Evolutionary conservation across 2,797 vertebrate genomes (phyloP), one percentile per base, ranked within the genome.

Genomic region (Distichodus sexfasciatus): DNA sequence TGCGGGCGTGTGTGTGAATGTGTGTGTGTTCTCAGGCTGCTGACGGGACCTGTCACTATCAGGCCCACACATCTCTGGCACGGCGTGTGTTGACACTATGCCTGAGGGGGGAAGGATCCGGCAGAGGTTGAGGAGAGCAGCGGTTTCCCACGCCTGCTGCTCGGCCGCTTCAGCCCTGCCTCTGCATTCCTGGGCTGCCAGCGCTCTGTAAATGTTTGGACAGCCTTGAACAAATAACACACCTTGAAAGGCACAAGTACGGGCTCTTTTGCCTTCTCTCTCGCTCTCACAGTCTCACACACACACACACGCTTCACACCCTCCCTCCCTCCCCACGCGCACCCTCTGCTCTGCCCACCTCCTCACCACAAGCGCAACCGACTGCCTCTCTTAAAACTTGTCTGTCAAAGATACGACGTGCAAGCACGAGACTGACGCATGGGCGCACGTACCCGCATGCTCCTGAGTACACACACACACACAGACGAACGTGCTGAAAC

Each of bases 211-310:
- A 96, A 96, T 97, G 94, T 97, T 97, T 97, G 94, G 91, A 95
- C 93, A 95, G 93, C 93, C 90, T 91, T 94, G 91, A 94, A 95
- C 95, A 97, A 97, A 97, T 93, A 95, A 92, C 93, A 95, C 93
- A 96, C 95, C 95, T 96, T 95, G 89, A 91, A 93, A 92, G 91
- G 92, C 93, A 93, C 92, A 92, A 91, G 92, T 89, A 81, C 85
- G 72, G 77, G 81, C 85, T 88, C 82, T 85, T 78, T 84, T 76
- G 74, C 80, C 72, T 79, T 78, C 79, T 72, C 72, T 76, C 59
- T 67, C 69, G 35, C 58, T 65, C 68, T 77, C 41, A 70, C 66
- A 66, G 68, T 41, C 61, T 66, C 38, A 55, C 24, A 38, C 67
- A 46, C 57, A 46, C 54, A 41, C 63, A 4, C 58, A 43, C 35